Evolutionary conservation across 2,888 invertebrate genomes (phyloP), one percentile per base, ranked within the genome.

Genomic region (Tinea semifulvella): DNA sequence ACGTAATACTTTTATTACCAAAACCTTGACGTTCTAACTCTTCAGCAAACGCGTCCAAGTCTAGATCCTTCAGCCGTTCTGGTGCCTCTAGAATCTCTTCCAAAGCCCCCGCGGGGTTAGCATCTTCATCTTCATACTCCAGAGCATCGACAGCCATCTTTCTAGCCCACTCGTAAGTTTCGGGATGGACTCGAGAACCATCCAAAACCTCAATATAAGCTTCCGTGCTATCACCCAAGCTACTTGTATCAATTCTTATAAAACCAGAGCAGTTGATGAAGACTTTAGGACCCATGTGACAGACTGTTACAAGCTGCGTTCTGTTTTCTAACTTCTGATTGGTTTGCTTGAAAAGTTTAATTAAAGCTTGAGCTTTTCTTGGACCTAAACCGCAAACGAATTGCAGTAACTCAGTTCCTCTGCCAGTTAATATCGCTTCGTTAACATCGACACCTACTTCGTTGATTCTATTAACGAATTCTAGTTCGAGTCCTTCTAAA

Each of bases 121-220:
- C 92, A 54, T 96, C 96, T 63, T 96, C 96, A 60, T 98, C 98
- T 61, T 98, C 98, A 57, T 98, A 97, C 58, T 99, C 99, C 39
- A 99, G 77, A 1, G 99, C 99, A 71, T 99, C 99, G 0, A 98
- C 97, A 0, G 99, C 99, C 98, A 99, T 99, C 77, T 99, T 99
- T 28, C 98, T 84, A 0, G 99, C 99, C 98, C 98, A 98, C 63
- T 99, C 99, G 68, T 99, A 99, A 0, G 98, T 96, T 79, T 99
- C 99, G 0, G 98, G 98, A 77, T 99, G 99, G 0, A 99, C 98
- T 55, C 99, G 85, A 0, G 98, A 97, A 0, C 98, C 97, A 63
- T 99, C 99, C 44, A 99, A 77, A 1, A 98, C 96, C 79, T 98
- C 92, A 1, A 97, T 94, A 58, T 96, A 97, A 0, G 94, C 92